Percentiles rank a stretch among this genome's conserved stretches.
Conservation (phyloP, 2,113 vertebrate genomes). For the Siniperca chuatsi region DNA sequence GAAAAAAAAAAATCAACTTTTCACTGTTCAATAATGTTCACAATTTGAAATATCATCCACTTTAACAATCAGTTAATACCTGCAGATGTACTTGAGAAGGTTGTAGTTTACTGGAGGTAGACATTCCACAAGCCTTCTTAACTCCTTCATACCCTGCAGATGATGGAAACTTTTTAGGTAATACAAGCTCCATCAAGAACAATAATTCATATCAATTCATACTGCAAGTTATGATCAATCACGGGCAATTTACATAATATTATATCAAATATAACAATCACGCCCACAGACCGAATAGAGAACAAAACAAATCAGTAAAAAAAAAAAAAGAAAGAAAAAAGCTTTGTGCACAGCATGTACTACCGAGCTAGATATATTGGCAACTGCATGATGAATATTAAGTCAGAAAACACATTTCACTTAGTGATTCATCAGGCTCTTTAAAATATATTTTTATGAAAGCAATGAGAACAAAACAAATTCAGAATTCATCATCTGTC, state of each 20-base stretch:
- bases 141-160: conserved; percentile 91
- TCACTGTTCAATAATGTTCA: background rate
- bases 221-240: background rate
- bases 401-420: background rate
- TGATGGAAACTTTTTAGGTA: background rate
- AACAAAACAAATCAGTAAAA: background rate
- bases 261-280: conserved; percentile 8
- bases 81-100: conserved; percentile 97
- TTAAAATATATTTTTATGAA: background rate
- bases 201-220: background rate
- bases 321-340: too few relatives aligned
- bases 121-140: conserved; percentile 91
- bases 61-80: conserved; percentile 77
- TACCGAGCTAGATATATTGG: too few relatives aligned
- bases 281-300: background rate
- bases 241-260: background rate
- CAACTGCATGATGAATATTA: too few relatives aligned
- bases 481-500: background rate
- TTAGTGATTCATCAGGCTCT: background rate
- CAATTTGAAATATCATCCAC: background rate
- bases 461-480: background rate
- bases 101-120: conserved; percentile 96
- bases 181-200: background rate
- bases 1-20: background rate
- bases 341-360: too few relatives aligned